These are phyloP conservation scores for Scalopus aquaticus DNA, from an alignment of 2,113 vertebrate species.

Conservation along the genomic window DNA sequence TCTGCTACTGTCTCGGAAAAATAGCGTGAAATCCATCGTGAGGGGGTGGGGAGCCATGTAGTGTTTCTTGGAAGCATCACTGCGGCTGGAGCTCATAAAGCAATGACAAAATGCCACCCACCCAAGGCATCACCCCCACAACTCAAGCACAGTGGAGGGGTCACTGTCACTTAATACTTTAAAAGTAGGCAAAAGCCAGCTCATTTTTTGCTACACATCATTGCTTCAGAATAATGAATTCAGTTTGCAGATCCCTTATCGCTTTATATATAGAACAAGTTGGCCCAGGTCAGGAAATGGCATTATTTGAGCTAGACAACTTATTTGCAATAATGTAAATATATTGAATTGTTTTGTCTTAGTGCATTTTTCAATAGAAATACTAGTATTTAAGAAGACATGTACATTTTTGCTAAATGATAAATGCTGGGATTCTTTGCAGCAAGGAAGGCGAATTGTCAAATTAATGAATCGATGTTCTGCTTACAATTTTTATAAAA, in stretches of 20 bases:
- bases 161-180: conserved; percentile 42
- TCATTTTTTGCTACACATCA: not conserved
- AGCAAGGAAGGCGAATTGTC: not conserved
- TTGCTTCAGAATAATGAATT: conserved; percentile 44
- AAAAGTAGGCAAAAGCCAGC: conserved; percentile 33
- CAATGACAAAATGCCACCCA: not conserved
- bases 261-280: not conserved
- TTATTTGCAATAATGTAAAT: conserved; percentile 6
- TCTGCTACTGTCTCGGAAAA: conserved; percentile 24
- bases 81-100: not conserved
- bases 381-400: not conserved
- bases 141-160: not conserved
- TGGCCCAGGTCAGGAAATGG: conserved; percentile 20
- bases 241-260: not conserved
- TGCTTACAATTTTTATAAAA: conserved; percentile 11
- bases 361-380: conserved; percentile 33
- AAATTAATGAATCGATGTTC: conserved; percentile 19
- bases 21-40: not conserved
- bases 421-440: not conserved
- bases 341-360: conserved; percentile 10
- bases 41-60: not conserved
- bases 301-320: not conserved
- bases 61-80: not conserved
- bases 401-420: not conserved
- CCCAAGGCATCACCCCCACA: not conserved